A percentile compares a stretch with the other conserved stretches of the same genome.
These are phyloP conservation scores for Cyphomyrus plagiostoma DNA, from an alignment of 2,113 vertebrate species.

Conservation along the genomic window DNA sequence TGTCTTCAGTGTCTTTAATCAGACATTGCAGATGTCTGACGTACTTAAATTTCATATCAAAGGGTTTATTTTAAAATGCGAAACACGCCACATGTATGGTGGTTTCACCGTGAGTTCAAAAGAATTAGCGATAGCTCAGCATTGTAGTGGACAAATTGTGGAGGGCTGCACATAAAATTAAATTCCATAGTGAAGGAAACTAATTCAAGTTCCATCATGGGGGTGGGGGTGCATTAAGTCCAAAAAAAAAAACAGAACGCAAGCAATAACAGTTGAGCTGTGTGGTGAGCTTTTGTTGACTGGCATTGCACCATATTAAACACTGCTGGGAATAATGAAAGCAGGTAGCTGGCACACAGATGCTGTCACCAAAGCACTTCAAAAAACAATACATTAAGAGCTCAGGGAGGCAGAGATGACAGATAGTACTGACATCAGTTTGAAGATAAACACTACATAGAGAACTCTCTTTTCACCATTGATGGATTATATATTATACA, in stretches of 20 bases:
- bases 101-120: background rate
- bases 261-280: background rate
- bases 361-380: constrained; percentile 26
- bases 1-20: constrained; percentile 60
- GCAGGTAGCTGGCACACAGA: constrained; percentile 20
- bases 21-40: constrained; percentile 59
- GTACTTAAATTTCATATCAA: constrained; percentile 35
- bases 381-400: constrained; percentile 28
- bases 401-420: constrained; percentile 50
- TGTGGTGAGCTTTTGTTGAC: background rate
- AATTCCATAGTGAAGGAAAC: background rate
- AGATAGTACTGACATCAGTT: constrained; percentile 34
- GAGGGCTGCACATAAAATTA: background rate
- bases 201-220: constrained; percentile 16
- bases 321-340: constrained; percentile 24
- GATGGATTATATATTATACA: constrained; percentile 14
- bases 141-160: background rate
- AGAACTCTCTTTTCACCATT: background rate
- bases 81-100: background rate
- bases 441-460: constrained; percentile 22
- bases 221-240: background rate
- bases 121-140: background rate
- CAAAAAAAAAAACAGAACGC: background rate
- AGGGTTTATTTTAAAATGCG: background rate
- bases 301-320: background rate